phyloP scores from a whole-genome alignment of 2,113 vertebrate genomes.

The Ctenodactylus gundi region DNA sequence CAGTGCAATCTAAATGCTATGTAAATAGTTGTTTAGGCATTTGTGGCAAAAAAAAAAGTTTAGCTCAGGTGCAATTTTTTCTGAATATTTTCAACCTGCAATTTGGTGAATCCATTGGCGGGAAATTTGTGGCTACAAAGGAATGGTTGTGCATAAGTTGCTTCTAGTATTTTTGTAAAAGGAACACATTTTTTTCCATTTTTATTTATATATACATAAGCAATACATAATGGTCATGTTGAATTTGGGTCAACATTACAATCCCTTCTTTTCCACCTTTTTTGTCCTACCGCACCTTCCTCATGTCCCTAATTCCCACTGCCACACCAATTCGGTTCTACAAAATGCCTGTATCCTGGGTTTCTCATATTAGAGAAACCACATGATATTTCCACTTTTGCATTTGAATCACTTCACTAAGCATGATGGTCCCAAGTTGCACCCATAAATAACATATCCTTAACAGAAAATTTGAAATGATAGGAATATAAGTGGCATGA shows the following conservation, averaged over 20 bases:
- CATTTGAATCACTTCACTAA: too few species aligned
- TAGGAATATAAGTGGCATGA: background rate
- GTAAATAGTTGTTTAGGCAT: background rate
- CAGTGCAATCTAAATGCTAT: background rate
- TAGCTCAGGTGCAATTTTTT: background rate
- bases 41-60: background rate
- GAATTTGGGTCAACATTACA: too few species aligned
- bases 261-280: too few species aligned
- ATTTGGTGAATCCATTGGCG: background rate
- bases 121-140: background rate
- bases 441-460: background rate
- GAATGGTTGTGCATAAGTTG: background rate
- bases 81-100: background rate
- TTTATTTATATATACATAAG: too few species aligned
- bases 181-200: background rate
- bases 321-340: too few species aligned
- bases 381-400: too few species aligned
- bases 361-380: too few species aligned
- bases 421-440: too few species aligned
- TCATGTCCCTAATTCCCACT: too few species aligned
- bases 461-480: constrained; percentile 32
- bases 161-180: background rate
- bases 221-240: too few species aligned
- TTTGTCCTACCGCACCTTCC: too few species aligned
- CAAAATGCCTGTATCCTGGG: too few species aligned